Conservation (phyloP, 2,113 vertebrate species). For the Gallinago paraguaiae region DNA sequence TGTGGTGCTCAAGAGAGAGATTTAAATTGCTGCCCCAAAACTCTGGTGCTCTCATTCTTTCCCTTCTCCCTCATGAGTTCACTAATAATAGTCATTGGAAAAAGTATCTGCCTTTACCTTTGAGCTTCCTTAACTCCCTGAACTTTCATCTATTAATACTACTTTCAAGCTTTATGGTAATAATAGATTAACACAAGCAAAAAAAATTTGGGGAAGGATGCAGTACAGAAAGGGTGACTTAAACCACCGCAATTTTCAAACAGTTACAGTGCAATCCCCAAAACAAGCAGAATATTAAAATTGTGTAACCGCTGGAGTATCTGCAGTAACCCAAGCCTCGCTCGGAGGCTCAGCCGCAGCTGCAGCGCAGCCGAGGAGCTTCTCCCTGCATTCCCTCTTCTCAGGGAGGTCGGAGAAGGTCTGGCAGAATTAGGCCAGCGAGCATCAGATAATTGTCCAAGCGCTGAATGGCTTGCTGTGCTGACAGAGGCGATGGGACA, state of each 20-base stretch:
- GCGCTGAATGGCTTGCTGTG: not conserved
- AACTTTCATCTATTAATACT: not conserved
- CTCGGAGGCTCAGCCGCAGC: not conserved
- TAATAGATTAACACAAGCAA: not conserved
- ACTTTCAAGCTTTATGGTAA: not conserved
- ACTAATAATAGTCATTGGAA: not conserved
- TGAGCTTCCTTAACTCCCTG: not conserved
- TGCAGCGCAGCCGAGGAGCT: not conserved
- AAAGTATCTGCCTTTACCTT: not conserved
- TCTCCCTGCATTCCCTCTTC: not conserved
- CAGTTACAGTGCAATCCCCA: not conserved
- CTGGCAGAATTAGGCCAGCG: constrained; percentile 55
- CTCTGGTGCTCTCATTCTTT: not conserved
- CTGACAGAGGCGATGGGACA: constrained; percentile 6
- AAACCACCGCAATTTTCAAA: not conserved
- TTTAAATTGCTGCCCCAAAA: not conserved
- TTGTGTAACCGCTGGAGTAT: not conserved
- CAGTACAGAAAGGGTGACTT: not conserved
- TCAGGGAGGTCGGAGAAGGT: not conserved
- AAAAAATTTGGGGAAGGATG: not conserved
- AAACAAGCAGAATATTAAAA: not conserved
- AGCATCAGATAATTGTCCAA: constrained; percentile 41
- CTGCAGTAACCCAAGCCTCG: not conserved
- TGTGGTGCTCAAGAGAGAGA: not conserved
- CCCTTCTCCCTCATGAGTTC: not conserved